A percentile compares a stretch with the other conserved stretches of the same genome.
Conservation (phyloP, 2,888 invertebrate species). For the Lycophotia porphyrea region DNA sequence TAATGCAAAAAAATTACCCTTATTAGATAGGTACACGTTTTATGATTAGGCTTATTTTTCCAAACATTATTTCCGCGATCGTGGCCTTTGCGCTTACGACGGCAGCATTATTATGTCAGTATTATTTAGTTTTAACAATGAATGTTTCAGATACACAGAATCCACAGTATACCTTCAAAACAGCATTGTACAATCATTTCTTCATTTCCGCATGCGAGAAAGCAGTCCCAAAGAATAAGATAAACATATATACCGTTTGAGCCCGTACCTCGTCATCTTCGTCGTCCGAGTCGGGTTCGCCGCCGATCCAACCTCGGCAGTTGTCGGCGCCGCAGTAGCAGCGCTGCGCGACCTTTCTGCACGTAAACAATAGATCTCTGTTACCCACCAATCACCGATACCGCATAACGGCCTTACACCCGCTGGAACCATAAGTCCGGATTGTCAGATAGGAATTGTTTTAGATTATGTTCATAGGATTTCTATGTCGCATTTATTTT, state of each 20-base stretch:
- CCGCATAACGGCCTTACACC: conserved; percentile 41
- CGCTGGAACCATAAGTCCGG: conserved; percentile 49
- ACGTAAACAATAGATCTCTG: conserved; percentile 67
- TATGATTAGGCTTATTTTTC: background rate
- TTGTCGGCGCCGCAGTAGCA: conserved; percentile 97
- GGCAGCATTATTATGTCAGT: background rate
- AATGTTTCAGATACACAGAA: conserved; percentile 36
- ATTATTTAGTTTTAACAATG: background rate
- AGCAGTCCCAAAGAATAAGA: conserved; percentile 31
- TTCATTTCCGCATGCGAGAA: conserved; percentile 44
- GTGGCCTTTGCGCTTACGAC: background rate
- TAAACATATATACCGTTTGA: conserved; percentile 51
- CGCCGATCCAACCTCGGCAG: conserved; percentile 99
- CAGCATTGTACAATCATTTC: conserved; percentile 12
- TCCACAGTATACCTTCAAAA: conserved; percentile 32
- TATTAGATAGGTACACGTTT: too few species aligned
- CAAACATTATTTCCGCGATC: background rate
- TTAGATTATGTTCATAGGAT: background rate
- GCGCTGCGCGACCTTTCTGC: conserved; percentile 97
- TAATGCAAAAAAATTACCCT: background rate
- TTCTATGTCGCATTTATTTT: background rate
- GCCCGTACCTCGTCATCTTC: conserved; percentile 85
- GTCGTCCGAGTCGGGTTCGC: conserved; percentile 93
- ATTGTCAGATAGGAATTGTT: conserved; percentile 35
- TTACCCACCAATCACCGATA: conserved; percentile 57